Base-by-base conservation (phyloP, 2,797 vertebrate genomes). In the Mormyrus hasselquistii region DNA sequence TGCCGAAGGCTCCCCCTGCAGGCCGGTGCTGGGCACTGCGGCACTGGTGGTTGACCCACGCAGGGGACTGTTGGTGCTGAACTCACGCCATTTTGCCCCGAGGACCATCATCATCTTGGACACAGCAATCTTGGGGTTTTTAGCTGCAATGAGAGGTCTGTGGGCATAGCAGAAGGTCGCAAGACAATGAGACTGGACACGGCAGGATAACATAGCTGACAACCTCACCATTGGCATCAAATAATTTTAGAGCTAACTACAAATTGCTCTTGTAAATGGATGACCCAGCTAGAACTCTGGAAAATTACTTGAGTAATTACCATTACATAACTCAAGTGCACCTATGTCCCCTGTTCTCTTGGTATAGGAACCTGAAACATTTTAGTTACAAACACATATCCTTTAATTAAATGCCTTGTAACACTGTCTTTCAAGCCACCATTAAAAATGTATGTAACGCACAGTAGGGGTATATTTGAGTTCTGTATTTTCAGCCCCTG, bases 61-160 rank as follows among this genome's bases (percentile, higher is more conserved):
- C 90, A 99, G 96, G 0, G 98, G 98, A 92, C 99, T 99, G 94
- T 99, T 99, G 90, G 98, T 99, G 93, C 98, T 99, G 82, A 99
- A 99, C 91, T 99, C 98, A 0, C 98, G 96, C 98, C 98, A 99
- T 92, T 99, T 99, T 0, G 98, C 98, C 0, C 98, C 98, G 88
- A 99, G 89, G 52, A 99, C 98, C 98, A 99, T 99, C 98, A 99
- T 99, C 98, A 99, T 99, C 95, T 99, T 99, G 4, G 98, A 99
- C 84, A 99, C 98, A 0, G 98, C 98, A 62, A 99, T 99, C 95
- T 99, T 99, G 89, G 98, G 98, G 93, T 99, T 99, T 94, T 99
- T 99, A 89, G 98, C 97, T 90, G 98, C 98, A 1, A 99, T 99
- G 85, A 99, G 98, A 2, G 98, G 98, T 92, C 98, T 99, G 92